Percentiles rank a stretch among this genome's conserved stretches.
Conservation (phyloP, 2,888 invertebrate species). For the Euphydryas editha region DNA sequence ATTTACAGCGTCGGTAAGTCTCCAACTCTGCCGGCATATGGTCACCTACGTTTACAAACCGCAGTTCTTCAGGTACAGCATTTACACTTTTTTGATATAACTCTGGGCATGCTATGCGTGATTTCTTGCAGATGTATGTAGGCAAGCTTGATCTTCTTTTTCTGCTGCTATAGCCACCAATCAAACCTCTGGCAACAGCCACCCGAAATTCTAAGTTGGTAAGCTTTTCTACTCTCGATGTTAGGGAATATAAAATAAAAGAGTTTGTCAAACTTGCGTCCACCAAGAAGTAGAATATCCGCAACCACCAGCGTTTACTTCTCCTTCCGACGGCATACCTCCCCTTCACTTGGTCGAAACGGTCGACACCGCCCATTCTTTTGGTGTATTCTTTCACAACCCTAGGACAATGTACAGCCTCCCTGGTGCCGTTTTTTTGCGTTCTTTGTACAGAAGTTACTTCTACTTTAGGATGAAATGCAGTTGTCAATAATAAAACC, state of each 20-base stretch:
- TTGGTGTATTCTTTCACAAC: constrained; percentile 25
- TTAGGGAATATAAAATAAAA: constrained; percentile 12
- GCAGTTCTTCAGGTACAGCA: constrained; percentile 42
- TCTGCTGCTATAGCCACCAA: not conserved
- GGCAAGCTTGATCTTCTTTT: not conserved
- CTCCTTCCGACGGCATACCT: constrained; percentile 40
- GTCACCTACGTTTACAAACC: constrained; percentile 42
- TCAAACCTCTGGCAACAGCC: not conserved
- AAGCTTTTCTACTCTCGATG: not conserved
- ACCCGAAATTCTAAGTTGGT: not conserved
- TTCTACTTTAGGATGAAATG: constrained; percentile 46
- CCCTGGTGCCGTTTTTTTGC: constrained; percentile 30
- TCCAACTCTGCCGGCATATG: constrained; percentile 39
- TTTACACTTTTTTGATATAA: not conserved
- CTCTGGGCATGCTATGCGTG: not conserved
- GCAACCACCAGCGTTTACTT: constrained; percentile 34
- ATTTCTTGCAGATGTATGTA: not conserved
- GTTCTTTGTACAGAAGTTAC: constrained; percentile 35
- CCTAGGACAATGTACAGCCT: constrained; percentile 24
- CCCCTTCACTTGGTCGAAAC: constrained; percentile 11
- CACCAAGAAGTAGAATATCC: constrained; percentile 17
- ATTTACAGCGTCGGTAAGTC: constrained; percentile 39
- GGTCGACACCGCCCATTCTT: not conserved
- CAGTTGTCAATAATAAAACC: constrained; percentile 44
- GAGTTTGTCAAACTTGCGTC: constrained; percentile 40